A percentile compares a stretch with the other conserved stretches of the same genome.
These are phyloP conservation scores for Myotis findleyi DNA, from an alignment of 2,797 vertebrate species.

Conservation along the genomic window DNA sequence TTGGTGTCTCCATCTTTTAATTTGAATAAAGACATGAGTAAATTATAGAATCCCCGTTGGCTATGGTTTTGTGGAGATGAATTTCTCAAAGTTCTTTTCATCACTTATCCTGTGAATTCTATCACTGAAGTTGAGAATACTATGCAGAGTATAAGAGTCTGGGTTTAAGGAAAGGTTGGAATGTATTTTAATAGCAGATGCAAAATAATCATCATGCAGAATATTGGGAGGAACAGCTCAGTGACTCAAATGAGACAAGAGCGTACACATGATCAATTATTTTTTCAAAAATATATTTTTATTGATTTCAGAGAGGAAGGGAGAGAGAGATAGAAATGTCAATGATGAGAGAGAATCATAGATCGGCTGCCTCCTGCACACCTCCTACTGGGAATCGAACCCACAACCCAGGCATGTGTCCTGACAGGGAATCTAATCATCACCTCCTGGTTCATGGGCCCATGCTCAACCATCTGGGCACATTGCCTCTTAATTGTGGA, in stretches of 20 bases:
- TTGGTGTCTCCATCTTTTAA: conserved; percentile 54
- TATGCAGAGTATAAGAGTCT: neutral
- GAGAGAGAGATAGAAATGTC: too few relatives aligned
- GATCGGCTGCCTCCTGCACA: too few relatives aligned
- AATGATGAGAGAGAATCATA: too few relatives aligned
- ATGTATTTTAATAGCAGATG: conserved; percentile 38
- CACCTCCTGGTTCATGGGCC: too few relatives aligned
- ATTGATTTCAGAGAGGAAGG: too few relatives aligned
- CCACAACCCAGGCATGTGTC: too few relatives aligned
- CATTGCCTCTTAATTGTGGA: neutral
- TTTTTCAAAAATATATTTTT: too few relatives aligned
- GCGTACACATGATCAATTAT: neutral
- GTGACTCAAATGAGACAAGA: neutral
- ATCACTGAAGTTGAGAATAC: conserved; percentile 47
- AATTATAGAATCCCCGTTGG: conserved; percentile 69
- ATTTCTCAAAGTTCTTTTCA: conserved; percentile 66
- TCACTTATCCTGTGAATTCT: conserved; percentile 55
- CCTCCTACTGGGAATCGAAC: too few relatives aligned
- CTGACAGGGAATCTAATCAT: too few relatives aligned
- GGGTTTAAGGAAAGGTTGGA: conserved; percentile 28
- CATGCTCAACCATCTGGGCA: too few relatives aligned
- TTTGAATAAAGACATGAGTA: conserved; percentile 68
- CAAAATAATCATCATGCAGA: neutral
- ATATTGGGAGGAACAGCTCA: neutral
- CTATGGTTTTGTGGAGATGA: conserved; percentile 49